phyloP scores from a whole-genome alignment of 2,888 invertebrate species.

The Atrina japonica region DNA sequence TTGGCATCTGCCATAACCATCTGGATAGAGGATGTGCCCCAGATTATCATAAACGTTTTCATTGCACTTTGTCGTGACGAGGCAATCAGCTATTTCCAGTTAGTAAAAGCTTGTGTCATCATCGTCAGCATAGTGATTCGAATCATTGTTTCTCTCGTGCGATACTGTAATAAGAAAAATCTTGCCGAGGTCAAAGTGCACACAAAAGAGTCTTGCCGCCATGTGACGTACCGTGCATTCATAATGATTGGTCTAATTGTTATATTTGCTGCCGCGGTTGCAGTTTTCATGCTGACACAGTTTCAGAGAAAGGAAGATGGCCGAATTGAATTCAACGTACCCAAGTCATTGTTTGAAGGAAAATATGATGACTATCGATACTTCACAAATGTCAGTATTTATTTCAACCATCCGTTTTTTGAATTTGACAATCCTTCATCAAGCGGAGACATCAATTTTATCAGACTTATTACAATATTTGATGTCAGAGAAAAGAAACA shows the following conservation, averaged over 20 bases:
- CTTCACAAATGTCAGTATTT: constrained; percentile 68
- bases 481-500: constrained; percentile 42
- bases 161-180: constrained; percentile 60
- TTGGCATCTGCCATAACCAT: constrained; percentile 55
- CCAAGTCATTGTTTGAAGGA: constrained; percentile 61
- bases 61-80: constrained; percentile 66
- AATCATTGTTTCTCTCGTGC: constrained; percentile 54
- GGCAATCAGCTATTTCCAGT: constrained; percentile 64
- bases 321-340: constrained; percentile 64
- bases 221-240: constrained; percentile 61
- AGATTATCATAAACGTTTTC: constrained; percentile 59
- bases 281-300: constrained; percentile 70
- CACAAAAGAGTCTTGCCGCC: constrained; percentile 51
- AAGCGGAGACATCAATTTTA: constrained; percentile 50
- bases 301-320: constrained; percentile 64
- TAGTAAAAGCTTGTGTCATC: constrained; percentile 63
- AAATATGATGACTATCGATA: constrained; percentile 68
- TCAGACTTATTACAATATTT: constrained; percentile 56
- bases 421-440: constrained; percentile 36
- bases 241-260: constrained; percentile 67
- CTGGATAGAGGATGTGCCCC: constrained; percentile 66
- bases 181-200: constrained; percentile 49
- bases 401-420: constrained; percentile 64
- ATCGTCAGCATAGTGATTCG: constrained; percentile 63
- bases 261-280: constrained; percentile 58